Base-by-base conservation (phyloP, 2,113 vertebrate species). In the Hippoglossus stenolepis region DNA sequence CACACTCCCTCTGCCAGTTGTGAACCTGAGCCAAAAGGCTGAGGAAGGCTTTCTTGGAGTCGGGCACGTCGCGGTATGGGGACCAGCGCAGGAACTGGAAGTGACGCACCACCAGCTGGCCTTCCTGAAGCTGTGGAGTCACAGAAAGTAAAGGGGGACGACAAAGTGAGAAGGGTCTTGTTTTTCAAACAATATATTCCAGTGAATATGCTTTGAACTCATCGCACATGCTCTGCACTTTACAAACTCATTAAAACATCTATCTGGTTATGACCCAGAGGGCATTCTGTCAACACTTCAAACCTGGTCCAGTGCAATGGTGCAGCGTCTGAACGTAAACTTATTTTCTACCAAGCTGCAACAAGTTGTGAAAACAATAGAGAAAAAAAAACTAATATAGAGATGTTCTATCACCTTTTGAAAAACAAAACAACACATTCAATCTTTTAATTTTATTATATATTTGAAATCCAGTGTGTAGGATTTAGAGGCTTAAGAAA, bases 21-120 rank as follows among this genome's bases (percentile, higher is more conserved):
- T 97, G 96, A 84, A 99, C 96, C 86, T 97, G 95, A 3, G 94
- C 94, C 93, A 98, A 86, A 57, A 99, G 95, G 90, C 96, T 96
- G 75, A 99, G 91, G 90, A 99, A 99, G 75, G 98, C 97, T 83
- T 97, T 97, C 92, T 94, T 98, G 83, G 97, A 98, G 93, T 98
- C 96, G 0, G 98, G 97, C 0, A 96, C 96, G 65, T 98, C 97
- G 53, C 97, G 95, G 85, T 97, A 98, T 0, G 97, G 95, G 0
- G 98, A 98, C 98, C 98, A 99, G 71, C 97, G 95, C 87, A 98
- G 94, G 92, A 98, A 99, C 94, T 99, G 98, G 92, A 99, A 99
- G 53, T 99, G 98, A 23, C 95, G 95, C 59, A 99, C 96, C 92
- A 97, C 94, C 51, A 99, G 95, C 89, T 98, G 96, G 28, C 97